Base-by-base conservation (phyloP, 2,797 vertebrate species). In the Pseudomugil gertrudae region DNA sequence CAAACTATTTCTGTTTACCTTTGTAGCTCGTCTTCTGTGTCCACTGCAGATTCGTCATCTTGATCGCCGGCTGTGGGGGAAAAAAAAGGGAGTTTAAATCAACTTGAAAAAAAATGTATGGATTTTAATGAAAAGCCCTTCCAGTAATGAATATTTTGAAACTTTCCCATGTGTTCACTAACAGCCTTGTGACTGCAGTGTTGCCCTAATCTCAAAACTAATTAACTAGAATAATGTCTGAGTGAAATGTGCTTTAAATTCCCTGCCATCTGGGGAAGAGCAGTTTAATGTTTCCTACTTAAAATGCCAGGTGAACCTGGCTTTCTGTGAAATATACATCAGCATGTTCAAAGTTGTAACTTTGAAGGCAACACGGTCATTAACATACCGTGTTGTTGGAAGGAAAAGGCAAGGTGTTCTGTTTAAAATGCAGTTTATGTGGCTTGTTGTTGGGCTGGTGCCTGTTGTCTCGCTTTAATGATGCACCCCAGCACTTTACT, bases 21-120 rank as follows among this genome's bases (percentile, higher is more conserved):
- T 79, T 94, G 94, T 60, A 97, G 92, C 69, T 97, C 96, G 13
- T 96, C 95, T 61, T 96, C 96, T 0, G 96, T 97, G 89, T 97
- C 96, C 72, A 87, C 91, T 0, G 90, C 95, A 3, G 96, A 96
- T 0, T 93, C 94, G 1, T 94, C 92, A 0, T 88, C 92, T 1
- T 87, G 90, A 4, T 83, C 90, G 0, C 78, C 85, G 4, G 63
- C 85, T 90, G 90, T 86, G 26, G 64, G n/a, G 9, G 2, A 43
- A 32, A 29, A 38, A 26, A 14, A 77, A 69, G 10, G 2, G 48
- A 1, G 48, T 21, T 24, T 2, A 19, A 54, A 53, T 13, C 23
- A 2, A 9, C 15, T 23, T 9, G 11, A 33, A 57, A 61, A 4
- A 6, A 15, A 27, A 32, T 6, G 0, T 9, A n/a, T 17, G 21